Base-by-base conservation (phyloP, 2,113 vertebrate species). In the Acrocephalus arundinaceus region DNA sequence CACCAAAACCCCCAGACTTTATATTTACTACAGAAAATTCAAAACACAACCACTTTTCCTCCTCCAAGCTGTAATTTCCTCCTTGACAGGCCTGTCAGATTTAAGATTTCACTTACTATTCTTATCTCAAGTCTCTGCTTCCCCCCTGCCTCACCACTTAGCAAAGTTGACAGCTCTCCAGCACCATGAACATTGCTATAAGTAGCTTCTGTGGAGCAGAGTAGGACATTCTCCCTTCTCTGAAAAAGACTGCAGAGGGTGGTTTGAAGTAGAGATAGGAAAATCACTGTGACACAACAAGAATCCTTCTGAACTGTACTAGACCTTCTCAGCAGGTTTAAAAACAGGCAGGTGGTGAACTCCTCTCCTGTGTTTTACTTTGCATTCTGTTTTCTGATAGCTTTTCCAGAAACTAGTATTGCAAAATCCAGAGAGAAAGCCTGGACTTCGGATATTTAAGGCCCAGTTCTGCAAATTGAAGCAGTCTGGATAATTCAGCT, bases 31-130 rank as follows among this genome's bases (percentile, higher is more conserved):
- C 85, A 94, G 81, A 94, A 94, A 95, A 96, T 88, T 95, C 95
- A 91, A 95, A 97, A 95, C 93, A 93, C 80, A 97, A 94, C 95
- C 94, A 70, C 94, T 95, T 87, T 95, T 94, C 94, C 78, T 95
- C 90, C 85, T 84, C 59, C 89, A 97, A 85, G 83, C 93, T 96
- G 86, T 96, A 97, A 97, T 96, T 97, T 97, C 91, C 87, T 93
- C 59, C 55, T 88, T 94, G 83, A 82, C 95, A 85, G 74, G 84
- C 93, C 81, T 72, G 15, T 93, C 80, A 97, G 96, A 97, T 97
- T 95, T 96, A 89, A 97, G 94, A 97, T 97, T 97, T 90, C 91
- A 78, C 6, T 14, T 95, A 55, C 97, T 97, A 97, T 97, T 97
- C 94, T 97, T 97, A 97, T 95, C 92, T 97, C 1, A 0, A 94